Conservation (phyloP, 2,113 vertebrate species). For the Podocnemis expansa region DNA sequence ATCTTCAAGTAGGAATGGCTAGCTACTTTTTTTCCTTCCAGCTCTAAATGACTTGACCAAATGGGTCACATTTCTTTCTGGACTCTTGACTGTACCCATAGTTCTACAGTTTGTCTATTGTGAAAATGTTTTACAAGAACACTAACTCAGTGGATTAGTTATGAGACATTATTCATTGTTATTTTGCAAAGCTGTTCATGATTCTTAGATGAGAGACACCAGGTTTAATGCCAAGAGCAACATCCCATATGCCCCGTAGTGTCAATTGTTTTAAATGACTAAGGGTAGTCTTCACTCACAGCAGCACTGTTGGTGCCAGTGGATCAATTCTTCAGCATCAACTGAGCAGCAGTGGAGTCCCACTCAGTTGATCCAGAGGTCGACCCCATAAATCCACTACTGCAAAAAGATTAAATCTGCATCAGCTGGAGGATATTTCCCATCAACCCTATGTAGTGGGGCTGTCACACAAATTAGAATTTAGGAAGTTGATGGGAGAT, state of each 20-base stretch:
- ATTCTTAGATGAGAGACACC: neutral
- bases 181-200: neutral
- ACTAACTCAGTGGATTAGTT: neutral
- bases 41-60: neutral
- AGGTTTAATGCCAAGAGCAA: neutral
- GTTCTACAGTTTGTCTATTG: neutral
- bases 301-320: too few species aligned
- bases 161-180: neutral
- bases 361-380: too few species aligned
- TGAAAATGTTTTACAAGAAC: neutral
- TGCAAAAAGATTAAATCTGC: too few species aligned
- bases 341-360: too few species aligned
- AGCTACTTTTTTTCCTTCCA: neutral
- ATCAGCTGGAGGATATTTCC: too few species aligned
- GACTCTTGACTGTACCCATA: neutral
- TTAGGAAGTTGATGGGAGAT: too few species aligned
- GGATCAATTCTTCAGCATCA: too few species aligned
- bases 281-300: neutral
- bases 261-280: neutral
- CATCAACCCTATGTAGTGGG: too few species aligned
- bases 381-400: too few species aligned
- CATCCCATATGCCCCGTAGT: neutral
- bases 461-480: too few species aligned
- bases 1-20: neutral
- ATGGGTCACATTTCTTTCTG: neutral